Conservation (phyloP, 2,888 invertebrate species). For the Drosophila flavopinicola region DNA sequence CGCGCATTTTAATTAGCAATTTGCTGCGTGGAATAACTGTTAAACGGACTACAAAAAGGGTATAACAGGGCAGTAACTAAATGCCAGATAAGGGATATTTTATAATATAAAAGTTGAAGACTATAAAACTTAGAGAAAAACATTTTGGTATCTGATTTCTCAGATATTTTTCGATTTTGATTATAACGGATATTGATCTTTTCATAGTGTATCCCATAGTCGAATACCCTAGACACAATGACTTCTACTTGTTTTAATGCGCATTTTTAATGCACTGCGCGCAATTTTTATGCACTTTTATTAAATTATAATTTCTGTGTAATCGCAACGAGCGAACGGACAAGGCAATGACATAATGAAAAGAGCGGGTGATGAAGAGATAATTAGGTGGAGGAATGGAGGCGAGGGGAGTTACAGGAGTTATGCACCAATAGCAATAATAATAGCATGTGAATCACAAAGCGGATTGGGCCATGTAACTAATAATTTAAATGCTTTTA, state of each 20-base stretch:
- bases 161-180: no score
- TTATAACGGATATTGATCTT: no score
- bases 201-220: constrained; percentile 1
- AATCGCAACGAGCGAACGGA: constrained; percentile 22
- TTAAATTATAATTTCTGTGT: constrained; percentile 47
- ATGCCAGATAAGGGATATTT: no score
- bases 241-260: constrained; percentile 24
- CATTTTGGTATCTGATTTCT: no score
- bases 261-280: constrained; percentile 51
- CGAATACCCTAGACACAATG: neutral
- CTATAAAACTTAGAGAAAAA: no score
- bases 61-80: neutral
- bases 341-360: constrained; percentile 1
- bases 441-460: constrained; percentile 32
- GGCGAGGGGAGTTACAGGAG: neutral
- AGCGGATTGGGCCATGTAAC: constrained; percentile 45
- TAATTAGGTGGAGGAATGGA: neutral
- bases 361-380: neutral
- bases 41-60: neutral
- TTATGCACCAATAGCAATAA: constrained; percentile 19
- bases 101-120: no score
- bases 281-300: constrained; percentile 49
- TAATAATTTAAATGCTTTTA: constrained; percentile 73
- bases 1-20: constrained; percentile 67
- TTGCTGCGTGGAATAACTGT: constrained; percentile 19